A percentile compares a stretch with the other conserved stretches of the same genome.
Evolutionary conservation across 1,140 invertebrate genomes (phyloP).

Genomic region (Brachionus asplanchnoidis): DNA sequence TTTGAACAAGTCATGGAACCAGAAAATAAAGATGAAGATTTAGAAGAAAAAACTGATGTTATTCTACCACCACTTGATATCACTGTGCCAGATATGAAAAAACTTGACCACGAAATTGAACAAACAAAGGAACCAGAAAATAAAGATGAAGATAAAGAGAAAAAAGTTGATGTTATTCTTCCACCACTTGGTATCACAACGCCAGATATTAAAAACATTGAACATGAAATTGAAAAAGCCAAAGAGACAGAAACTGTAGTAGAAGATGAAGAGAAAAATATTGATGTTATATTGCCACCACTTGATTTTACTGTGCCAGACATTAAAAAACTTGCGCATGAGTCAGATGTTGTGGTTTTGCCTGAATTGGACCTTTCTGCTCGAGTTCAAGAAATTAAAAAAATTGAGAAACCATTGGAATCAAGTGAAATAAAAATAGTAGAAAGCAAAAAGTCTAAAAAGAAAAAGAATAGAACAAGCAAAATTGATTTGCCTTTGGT

Average conservation of each 20-base stretch:
- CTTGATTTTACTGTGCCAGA: neutral
- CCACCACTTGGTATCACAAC: neutral
- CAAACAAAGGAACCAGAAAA: too few species aligned
- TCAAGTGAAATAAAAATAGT: neutral
- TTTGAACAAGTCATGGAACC: neutral
- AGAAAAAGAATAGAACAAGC: neutral
- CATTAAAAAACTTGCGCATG: neutral
- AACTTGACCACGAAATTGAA: too few species aligned
- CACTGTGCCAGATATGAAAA: too few species aligned
- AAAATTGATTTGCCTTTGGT: slow-evolving; percentile 8
- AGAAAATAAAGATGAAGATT: neutral
- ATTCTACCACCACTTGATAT: too few species aligned
- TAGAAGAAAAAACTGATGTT: neutral
- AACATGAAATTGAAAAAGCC: neutral
- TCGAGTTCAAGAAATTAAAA: neutral
- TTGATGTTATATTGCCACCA: neutral
- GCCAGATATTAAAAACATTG: neutral
- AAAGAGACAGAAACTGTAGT: neutral
- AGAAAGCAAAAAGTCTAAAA: neutral
- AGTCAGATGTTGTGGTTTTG: slow-evolving; percentile 26
- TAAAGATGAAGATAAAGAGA: too few species aligned
- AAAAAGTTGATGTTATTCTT: too few species aligned
- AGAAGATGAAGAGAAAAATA: too few species aligned
- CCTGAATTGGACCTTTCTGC: neutral
- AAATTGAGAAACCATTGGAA: neutral